Percentiles rank a stretch among this genome's conserved stretches.
These are phyloP conservation scores for Penaeus indicus DNA, from an alignment of 1,140 invertebrate species.

Conservation along the genomic window DNA sequence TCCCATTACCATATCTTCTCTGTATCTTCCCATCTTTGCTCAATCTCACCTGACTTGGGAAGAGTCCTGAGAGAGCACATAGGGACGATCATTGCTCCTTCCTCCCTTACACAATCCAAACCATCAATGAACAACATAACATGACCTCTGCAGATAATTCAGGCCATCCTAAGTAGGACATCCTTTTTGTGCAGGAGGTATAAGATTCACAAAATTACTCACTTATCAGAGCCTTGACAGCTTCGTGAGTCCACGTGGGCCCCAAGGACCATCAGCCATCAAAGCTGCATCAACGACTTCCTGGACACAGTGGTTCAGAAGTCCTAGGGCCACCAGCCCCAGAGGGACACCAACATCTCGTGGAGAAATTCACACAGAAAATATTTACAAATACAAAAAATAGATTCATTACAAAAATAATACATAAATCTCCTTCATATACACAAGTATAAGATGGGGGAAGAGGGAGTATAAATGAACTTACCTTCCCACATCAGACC, in stretches of 20 bases:
- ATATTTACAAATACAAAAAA: neutral
- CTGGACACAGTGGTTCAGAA: constrained; percentile 94
- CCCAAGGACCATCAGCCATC: constrained; percentile 94
- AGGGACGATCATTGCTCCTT: constrained; percentile 60
- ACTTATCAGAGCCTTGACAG: constrained; percentile 94
- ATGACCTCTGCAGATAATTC: neutral
- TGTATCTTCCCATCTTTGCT: constrained; percentile 62
- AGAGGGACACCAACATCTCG: constrained; percentile 68
- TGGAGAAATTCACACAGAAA: constrained; percentile 30
- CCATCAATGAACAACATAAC: constrained; percentile 42
- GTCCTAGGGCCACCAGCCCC: constrained; percentile 82
- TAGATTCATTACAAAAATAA: neutral
- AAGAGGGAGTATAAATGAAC: constrained; percentile 46
- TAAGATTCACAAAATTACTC: constrained; percentile 70
- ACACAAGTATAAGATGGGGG: neutral
- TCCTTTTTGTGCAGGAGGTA: constrained; percentile 51
- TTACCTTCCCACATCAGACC: constrained; percentile 73
- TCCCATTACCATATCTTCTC: no score
- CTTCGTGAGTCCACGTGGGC: constrained; percentile 96
- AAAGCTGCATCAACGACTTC: constrained; percentile 97
- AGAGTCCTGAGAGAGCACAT: constrained; percentile 58
- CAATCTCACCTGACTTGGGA: constrained; percentile 56
- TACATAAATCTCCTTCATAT: neutral
- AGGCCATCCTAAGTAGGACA: constrained; percentile 48
- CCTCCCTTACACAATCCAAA: constrained; percentile 58